Evolutionary conservation across 2,113 vertebrate species (phyloP).

Genomic region (Mesocricetus auratus): DNA sequence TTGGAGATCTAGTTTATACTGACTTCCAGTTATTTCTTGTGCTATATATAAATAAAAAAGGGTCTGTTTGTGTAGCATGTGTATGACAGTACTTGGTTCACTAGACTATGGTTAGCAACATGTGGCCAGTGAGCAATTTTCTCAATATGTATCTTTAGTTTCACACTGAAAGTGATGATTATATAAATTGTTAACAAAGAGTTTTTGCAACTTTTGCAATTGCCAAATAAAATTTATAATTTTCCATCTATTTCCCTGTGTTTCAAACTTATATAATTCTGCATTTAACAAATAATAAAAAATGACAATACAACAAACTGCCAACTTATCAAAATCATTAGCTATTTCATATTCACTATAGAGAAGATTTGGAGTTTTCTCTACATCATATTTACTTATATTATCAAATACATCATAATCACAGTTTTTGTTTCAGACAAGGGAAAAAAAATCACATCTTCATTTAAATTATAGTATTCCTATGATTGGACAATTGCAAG

Average conservation of each 20-base stretch:
- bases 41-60: too few relatives aligned
- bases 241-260: background rate
- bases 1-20: background rate
- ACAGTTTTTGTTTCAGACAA: too few relatives aligned
- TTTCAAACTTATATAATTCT: background rate
- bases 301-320: background rate
- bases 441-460: background rate
- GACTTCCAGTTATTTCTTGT: background rate
- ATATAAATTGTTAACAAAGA: background rate
- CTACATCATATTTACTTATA: background rate
- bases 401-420: background rate
- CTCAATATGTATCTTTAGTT: background rate
- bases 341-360: fast-evolving
- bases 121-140: background rate
- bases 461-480: background rate
- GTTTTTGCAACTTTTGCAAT: background rate
- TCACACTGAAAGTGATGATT: background rate
- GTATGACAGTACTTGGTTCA: background rate
- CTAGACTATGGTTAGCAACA: background rate
- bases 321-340: background rate
- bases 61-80: background rate
- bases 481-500: constrained; percentile 91
- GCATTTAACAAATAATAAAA: background rate
- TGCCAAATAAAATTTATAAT: background rate
- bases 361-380: background rate